A percentile compares a stretch with the other conserved stretches of the same genome.
phyloP scores from a whole-genome alignment of 2,888 invertebrate genomes.

The Drosophila prolongata region DNA sequence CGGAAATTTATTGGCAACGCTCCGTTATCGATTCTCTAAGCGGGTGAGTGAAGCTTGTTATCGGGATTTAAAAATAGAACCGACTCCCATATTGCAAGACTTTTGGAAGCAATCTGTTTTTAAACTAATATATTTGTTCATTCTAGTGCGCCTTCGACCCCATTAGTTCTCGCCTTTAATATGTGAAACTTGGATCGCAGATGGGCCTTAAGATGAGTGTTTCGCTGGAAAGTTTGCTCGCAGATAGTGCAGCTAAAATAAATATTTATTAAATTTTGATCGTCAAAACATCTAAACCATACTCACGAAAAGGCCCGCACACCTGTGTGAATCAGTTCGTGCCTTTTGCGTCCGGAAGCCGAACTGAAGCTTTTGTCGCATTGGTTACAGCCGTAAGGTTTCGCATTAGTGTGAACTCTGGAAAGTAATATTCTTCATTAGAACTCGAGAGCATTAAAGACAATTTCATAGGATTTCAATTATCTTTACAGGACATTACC shows the following conservation, averaged over 20 bases:
- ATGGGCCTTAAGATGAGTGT: conserved; percentile 66
- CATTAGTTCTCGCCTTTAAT: background rate
- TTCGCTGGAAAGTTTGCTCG: conserved; percentile 60
- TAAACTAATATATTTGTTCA: background rate
- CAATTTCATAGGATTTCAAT: no score
- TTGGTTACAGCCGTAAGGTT: conserved; percentile 75
- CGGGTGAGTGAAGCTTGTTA: background rate
- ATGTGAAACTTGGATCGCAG: conserved; percentile 58
- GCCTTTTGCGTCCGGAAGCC: conserved; percentile 79
- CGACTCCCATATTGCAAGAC: background rate
- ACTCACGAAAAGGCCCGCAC: conserved; percentile 58
- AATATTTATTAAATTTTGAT: background rate
- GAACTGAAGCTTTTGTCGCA: conserved; percentile 79
- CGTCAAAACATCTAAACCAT: rapidly evolving
- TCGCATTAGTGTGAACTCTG: conserved; percentile 80
- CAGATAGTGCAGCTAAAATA: conserved; percentile 55
- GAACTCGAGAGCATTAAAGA: no score
- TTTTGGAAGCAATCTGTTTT: background rate
- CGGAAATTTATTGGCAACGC: background rate
- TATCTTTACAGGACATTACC: conserved; percentile 50
- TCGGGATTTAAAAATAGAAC: background rate
- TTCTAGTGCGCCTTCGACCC: background rate
- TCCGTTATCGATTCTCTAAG: background rate
- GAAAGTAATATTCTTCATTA: conserved; percentile 1
- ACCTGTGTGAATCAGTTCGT: conserved; percentile 65